Conservation (phyloP, 2,888 invertebrate genomes). For the Resseliella maxima region DNA sequence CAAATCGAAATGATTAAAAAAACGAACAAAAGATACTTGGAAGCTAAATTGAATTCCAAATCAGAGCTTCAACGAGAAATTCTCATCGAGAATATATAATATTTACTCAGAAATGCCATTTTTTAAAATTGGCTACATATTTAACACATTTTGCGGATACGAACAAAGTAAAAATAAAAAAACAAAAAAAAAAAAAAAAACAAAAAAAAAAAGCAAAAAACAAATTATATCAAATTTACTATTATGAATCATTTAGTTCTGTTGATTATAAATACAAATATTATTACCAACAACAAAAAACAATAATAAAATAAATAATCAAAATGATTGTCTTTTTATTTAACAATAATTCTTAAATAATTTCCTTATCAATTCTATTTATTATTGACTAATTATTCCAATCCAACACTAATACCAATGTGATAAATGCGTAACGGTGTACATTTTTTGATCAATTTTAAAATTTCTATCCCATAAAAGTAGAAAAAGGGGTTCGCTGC, state of each 20-base stretch:
- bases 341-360: no score
- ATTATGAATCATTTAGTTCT: slow-evolving; percentile 39
- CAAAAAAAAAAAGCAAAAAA: no score
- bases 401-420: no score
- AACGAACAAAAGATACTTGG: background rate
- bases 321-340: background rate
- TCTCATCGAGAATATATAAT: background rate
- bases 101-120: background rate
- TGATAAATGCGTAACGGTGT: no score
- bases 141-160: background rate
- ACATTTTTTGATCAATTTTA: no score
- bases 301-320: background rate
- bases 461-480: no score
- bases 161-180: background rate
- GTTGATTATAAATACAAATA: slow-evolving; percentile 7
- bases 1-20: background rate
- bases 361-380: no score
- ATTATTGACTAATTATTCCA: no score
- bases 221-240: background rate
- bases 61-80: slow-evolving; percentile 5
- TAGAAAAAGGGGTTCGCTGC: no score
- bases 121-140: slow-evolving; percentile 19
- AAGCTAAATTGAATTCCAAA: background rate
- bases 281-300: background rate
- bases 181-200: no score